Evolutionary conservation across 1,140 invertebrate genomes (phyloP), one percentile per base, ranked within the genome.

Genomic region (Choristoneura fumiferana): DNA sequence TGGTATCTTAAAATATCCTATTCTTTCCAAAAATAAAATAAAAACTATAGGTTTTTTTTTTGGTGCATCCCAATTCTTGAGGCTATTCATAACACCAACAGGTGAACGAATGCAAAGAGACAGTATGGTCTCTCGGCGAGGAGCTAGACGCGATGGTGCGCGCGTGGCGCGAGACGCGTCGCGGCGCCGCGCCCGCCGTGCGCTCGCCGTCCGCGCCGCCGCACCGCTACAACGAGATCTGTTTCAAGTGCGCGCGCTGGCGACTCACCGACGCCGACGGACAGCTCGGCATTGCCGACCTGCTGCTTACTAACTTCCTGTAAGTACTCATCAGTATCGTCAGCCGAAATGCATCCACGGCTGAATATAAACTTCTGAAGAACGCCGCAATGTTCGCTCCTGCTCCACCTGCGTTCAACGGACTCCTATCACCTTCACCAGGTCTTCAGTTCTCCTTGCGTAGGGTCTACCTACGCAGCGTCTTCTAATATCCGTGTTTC

Each of bases 201-300:
- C 93, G 94, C 68, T 93, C 94, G 66, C 92, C 93, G 34, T 75
- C 71, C 8, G 92, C 94, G 0, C 93, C 93, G 1, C 94, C 97
- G 33, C 95, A 97, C 6, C 90, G 97, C 39, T 94, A 96, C 15
- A 98, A 98, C 81, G 98, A 99, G 91, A 98, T 99, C 67, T 99
- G 97, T 84, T 99, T 99, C 81, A 98, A 99, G 87, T 96, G 98
- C 83, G 98, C 98, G n/a, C 95, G 98, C 66, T 99, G 98, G 98
- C 89, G 98, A 54, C 92, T 99, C 17, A 99, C 98, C 0, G 98
- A 99, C 87, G 94, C 95, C 4, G 98, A 99, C 91, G 98, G 98
- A 0, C 98, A 99, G 84, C 93, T 99, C 45, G 98, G 98, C 45
- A 97, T 99, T 65, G 96, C 98, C 1, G 98, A 99, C 91, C 91